Percentiles rank a stretch among this genome's conserved stretches.
These are phyloP conservation scores for Orthosia gothica DNA, from an alignment of 2,888 invertebrate genomes.

Conservation along the genomic window DNA sequence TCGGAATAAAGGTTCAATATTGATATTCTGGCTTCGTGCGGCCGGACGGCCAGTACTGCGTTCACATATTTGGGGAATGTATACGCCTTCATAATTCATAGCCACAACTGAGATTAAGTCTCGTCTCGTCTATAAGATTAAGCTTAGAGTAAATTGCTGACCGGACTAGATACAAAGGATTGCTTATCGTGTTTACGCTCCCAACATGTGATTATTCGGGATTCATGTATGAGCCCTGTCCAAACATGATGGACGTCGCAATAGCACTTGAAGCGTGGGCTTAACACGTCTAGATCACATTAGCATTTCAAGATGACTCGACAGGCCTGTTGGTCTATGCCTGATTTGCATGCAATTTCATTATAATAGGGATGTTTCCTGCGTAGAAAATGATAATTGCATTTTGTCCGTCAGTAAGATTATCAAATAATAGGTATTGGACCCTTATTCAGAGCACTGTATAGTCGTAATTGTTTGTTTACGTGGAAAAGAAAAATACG, in stretches of 20 bases:
- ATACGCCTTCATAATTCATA: neutral
- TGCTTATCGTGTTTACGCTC: constrained; percentile 28
- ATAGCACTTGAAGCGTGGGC: constrained; percentile 23
- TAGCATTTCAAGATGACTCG: constrained; percentile 13
- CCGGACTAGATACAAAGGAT: neutral
- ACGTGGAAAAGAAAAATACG: too few relatives aligned
- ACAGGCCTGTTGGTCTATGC: neutral
- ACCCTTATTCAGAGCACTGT: too few relatives aligned
- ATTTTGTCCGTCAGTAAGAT: too few relatives aligned
- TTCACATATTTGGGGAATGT: too few relatives aligned
- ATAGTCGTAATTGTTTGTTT: too few relatives aligned
- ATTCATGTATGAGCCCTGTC: constrained; percentile 33
- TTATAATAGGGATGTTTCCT: neutral
- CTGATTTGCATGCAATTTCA: neutral
- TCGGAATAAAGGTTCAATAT: too few relatives aligned
- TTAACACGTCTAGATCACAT: neutral
- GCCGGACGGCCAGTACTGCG: too few relatives aligned
- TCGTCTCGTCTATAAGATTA: neutral
- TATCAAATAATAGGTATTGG: too few relatives aligned
- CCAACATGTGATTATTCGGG: constrained; percentile 22
- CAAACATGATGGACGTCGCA: constrained; percentile 45
- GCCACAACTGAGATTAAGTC: neutral
- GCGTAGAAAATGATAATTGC: too few relatives aligned
- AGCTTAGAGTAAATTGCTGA: constrained; percentile 1
- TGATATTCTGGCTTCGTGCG: too few relatives aligned